Base-by-base conservation (phyloP, 30 jellyfish, hydroid and myxozoan genomes). In the Mastigias papua region DNA sequence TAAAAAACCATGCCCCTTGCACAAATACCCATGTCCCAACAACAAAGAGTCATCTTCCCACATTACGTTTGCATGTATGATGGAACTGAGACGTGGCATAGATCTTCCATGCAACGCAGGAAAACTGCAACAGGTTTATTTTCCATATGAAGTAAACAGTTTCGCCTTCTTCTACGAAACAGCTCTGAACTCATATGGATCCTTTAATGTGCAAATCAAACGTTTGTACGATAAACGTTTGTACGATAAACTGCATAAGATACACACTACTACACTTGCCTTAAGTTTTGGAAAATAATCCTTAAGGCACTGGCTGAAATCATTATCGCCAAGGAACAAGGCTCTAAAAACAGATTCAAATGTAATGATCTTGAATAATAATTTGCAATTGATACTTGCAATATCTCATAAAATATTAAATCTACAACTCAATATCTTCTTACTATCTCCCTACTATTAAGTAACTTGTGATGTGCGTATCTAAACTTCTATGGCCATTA, bases 321-420 rank as follows among this genome's bases (percentile, higher is more conserved):
- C 99, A 80, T 95, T 95, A 37, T 90, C 97, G 8, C 97, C 99
- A 16, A 80, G 86, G 34, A 95, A 91, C 84, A 95, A 65, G n/a
- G 99, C 93, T 57, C 99, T 89, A 76, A 0, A 61, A 70, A 30
- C n/a, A 31, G 25, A 54, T n/a, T n/a, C n/a, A n/a, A n/a, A n/a
- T n/a, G n/a, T n/a, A n/a, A n/a, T n/a, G n/a, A n/a, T n/a, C n/a
- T n/a, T n/a, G n/a, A n/a, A n/a, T n/a, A n/a, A n/a, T n/a, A n/a
- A n/a, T n/a, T n/a, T n/a, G n/a, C n/a, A n/a, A n/a, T n/a, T n/a
- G n/a, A n/a, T n/a, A n/a, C n/a, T n/a, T n/a, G n/a, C n/a, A n/a
- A n/a, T n/a, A n/a, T n/a, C n/a, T n/a, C n/a, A n/a, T n/a, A n/a
- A n/a, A n/a, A n/a, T n/a, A n/a, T n/a, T n/a, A n/a, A n/a, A n/a